Base-by-base conservation (phyloP, 2,797 vertebrate species). In the Aulostomus chinensis region DNA sequence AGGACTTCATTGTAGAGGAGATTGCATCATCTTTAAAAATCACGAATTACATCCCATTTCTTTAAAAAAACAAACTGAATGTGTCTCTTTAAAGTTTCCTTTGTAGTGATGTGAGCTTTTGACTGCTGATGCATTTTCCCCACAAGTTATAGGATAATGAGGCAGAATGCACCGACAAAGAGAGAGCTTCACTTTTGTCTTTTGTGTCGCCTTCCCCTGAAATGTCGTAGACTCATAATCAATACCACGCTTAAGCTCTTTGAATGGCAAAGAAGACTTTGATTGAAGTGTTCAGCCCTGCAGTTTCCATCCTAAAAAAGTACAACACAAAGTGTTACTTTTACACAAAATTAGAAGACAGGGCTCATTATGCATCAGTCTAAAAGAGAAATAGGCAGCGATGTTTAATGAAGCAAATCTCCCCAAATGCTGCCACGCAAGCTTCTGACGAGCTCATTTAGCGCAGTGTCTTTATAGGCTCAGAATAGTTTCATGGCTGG, bases 371-470 rank as follows among this genome's bases (percentile, higher is more conserved):
- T 62, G 12, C 61, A 14, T 35, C 2, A 33, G 7, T 39, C 5
- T 25, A 48, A 20, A 47, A 20, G 18, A 24, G 26, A 55, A 8
- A 33, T 14, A 14, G 36, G 14, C 40, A 49, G 26, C 14, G 0
- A 22, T 22, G 3, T 2, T 15, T 52, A 39, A 52, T 42, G 20
- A 62, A 33, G 20, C 17, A 37, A 45, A 66, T 55, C 29, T 47
- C 21, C 52, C 7, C 21, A 28, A 50, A 61, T 26, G 8, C 41
- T 39, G 25, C 37, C 25, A 50, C 32, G 35, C 13, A 11, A 16
- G 9, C 37, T 46, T 22, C 34, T 58, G 35, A 57, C 26, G 42
- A 34, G 49, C 46, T 63, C 38, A 50, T 59, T 64, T 35, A 37
- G 41, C 5, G 14, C 39, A 10, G 22, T 39, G 18, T 59, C 29